Percentiles rank a stretch among this genome's conserved stretches.
Conservation (phyloP, 2,113 vertebrate species). For the Percopsis transmontana region DNA sequence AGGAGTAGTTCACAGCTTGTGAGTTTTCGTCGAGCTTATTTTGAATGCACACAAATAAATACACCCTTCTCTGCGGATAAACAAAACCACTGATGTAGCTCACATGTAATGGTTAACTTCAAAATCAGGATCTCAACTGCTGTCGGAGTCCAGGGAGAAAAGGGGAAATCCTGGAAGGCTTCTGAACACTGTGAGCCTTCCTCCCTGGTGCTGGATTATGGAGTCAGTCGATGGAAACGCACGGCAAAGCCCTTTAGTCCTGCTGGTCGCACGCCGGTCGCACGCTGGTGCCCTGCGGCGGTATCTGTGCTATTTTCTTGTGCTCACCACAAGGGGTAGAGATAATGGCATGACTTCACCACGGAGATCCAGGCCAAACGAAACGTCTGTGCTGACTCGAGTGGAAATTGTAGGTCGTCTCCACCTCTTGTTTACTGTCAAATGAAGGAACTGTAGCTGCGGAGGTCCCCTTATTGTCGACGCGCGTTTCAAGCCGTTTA, state of each 20-base stretch:
- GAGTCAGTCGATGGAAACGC: neutral
- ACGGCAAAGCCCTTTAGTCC: neutral
- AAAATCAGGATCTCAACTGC: slow-evolving; percentile 28
- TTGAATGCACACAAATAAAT: too few relatives aligned
- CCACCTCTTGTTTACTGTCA: slow-evolving; percentile 10
- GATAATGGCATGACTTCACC: slow-evolving; percentile 32
- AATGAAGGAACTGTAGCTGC: slow-evolving; percentile 8
- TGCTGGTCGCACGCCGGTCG: slow-evolving; percentile 12
- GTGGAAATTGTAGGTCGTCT: slow-evolving; percentile 62
- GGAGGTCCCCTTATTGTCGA: too few relatives aligned
- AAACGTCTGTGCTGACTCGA: slow-evolving; percentile 47
- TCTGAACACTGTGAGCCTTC: slow-evolving; percentile 32
- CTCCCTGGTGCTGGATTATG: slow-evolving; percentile 17
- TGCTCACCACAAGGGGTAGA: slow-evolving; percentile 19
- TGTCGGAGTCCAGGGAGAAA: slow-evolving; percentile 25
- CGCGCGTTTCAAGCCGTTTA: neutral
- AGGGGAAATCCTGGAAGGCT: slow-evolving; percentile 31
- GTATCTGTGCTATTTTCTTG: slow-evolving; percentile 33
- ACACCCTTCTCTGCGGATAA: too few relatives aligned
- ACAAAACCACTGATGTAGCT: too few relatives aligned
- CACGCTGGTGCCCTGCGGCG: slow-evolving; percentile 27
- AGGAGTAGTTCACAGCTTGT: too few relatives aligned
- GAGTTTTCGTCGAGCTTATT: too few relatives aligned
- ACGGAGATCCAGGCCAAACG: slow-evolving; percentile 42
- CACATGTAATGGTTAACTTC: neutral